phyloP scores from a whole-genome alignment of 2,113 vertebrate genomes.

The Helogale parvula region DNA sequence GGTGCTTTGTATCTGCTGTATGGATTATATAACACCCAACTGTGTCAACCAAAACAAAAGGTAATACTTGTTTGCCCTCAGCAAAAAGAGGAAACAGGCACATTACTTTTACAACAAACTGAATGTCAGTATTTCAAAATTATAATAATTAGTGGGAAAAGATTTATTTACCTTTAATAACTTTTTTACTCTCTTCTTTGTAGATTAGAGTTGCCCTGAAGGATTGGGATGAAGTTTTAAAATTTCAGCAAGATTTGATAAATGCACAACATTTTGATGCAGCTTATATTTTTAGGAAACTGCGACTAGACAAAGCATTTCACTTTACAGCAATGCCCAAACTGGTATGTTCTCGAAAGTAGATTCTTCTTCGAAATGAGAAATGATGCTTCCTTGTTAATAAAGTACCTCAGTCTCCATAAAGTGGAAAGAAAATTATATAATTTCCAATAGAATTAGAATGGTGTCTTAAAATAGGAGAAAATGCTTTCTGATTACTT shows the following conservation, averaged over 20 bases:
- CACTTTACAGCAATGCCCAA: constrained; percentile 93
- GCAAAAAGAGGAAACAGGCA: background rate
- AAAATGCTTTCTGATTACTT: constrained; percentile 27
- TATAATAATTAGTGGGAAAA: background rate
- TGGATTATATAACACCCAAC: constrained; percentile 90
- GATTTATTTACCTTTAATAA: background rate
- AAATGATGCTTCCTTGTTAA: background rate
- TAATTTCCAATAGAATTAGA: background rate
- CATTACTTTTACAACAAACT: background rate
- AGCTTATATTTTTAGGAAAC: constrained; percentile 88
- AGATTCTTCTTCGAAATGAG: constrained; percentile 18
- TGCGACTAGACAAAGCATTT: constrained; percentile 91
- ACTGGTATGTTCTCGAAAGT: constrained; percentile 83
- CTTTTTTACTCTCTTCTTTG: constrained; percentile 10
- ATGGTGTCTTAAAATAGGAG: constrained; percentile 12
- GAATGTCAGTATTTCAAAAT: constrained; percentile 11
- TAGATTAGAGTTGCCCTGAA: constrained; percentile 94
- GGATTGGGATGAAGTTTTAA: constrained; percentile 92
- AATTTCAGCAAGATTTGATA: constrained; percentile 91
- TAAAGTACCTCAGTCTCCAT: background rate
- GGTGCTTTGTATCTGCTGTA: constrained; percentile 95
- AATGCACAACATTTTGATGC: constrained; percentile 92
- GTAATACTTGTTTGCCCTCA: constrained; percentile 80
- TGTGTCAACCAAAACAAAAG: constrained; percentile 90
- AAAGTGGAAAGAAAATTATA: background rate